Percentiles rank a stretch among this genome's conserved stretches.
phyloP scores from a whole-genome alignment of 2,113 vertebrate species.

The Leucopsar rothschildi region DNA sequence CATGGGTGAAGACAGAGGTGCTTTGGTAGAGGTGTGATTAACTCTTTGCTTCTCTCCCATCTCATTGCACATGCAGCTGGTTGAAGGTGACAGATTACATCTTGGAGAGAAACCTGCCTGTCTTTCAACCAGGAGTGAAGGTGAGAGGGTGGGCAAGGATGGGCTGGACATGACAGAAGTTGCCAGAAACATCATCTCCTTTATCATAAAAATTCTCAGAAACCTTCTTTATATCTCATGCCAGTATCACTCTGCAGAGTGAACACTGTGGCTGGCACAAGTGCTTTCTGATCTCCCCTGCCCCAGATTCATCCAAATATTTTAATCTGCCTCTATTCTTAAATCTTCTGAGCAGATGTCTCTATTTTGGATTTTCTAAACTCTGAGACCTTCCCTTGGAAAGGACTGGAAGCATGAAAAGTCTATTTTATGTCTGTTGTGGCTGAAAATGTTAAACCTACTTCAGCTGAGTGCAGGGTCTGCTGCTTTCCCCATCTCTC shows the following conservation, averaged over 20 bases:
- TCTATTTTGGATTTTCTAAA: not conserved
- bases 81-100: conserved; percentile 90
- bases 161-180: not conserved
- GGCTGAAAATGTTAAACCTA: not conserved
- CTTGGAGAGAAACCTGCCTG: conserved; percentile 83
- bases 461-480: not conserved
- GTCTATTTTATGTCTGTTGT: not conserved
- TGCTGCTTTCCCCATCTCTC: not conserved
- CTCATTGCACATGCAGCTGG: conserved; percentile 79
- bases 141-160: conserved; percentile 60
- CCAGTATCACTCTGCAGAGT: not conserved
- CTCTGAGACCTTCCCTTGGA: not conserved
- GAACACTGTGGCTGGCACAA: not conserved
- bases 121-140: conserved; percentile 88
- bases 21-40: not conserved
- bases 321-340: not conserved
- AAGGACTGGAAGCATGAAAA: not conserved
- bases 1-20: not conserved
- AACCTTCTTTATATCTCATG: not conserved
- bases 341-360: not conserved
- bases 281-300: not conserved
- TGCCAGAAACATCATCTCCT: not conserved
- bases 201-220: not conserved
- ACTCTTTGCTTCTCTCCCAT: not conserved
- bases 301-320: not conserved